Evolutionary conservation across 2,888 invertebrate species (phyloP).

Genomic region (Epistrophella euchroma): DNA sequence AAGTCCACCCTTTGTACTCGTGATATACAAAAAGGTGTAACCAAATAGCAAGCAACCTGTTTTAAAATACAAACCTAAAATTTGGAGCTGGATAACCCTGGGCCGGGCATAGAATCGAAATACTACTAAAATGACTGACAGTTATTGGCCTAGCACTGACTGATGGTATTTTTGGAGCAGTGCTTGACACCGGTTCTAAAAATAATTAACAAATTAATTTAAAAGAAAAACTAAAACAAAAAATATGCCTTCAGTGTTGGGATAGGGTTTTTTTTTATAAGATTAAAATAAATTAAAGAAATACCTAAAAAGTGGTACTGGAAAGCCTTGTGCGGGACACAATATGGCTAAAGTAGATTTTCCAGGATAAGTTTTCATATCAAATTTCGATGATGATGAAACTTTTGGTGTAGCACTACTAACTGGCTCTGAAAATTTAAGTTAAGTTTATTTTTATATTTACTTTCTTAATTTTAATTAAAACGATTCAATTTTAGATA

Average conservation of each 20-base stretch:
- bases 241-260: slow-evolving; percentile 34
- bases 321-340: slow-evolving; percentile 86
- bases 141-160: slow-evolving; percentile 83
- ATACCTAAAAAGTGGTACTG: slow-evolving; percentile 85
- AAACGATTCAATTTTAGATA: background rate
- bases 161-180: slow-evolving; percentile 85
- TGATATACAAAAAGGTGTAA: too few species aligned
- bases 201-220: background rate
- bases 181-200: slow-evolving; percentile 86
- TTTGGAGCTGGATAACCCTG: slow-evolving; percentile 91
- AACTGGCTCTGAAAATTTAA: slow-evolving; percentile 86
- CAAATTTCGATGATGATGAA: slow-evolving; percentile 84
- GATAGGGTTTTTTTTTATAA: background rate
- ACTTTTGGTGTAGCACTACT: slow-evolving; percentile 89
- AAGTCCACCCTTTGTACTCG: too few species aligned
- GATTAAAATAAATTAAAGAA: background rate
- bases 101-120: slow-evolving; percentile 90
- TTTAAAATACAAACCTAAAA: slow-evolving; percentile 86
- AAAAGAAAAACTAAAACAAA: background rate
- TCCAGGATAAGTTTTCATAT: slow-evolving; percentile 79
- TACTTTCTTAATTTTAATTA: background rate
- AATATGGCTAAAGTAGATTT: slow-evolving; percentile 79
- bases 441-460: background rate
- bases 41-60: background rate
- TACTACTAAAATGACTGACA: slow-evolving; percentile 84